Evolutionary conservation across 2,797 vertebrate species (phyloP).

Genomic region (Salarias fasciatus): DNA sequence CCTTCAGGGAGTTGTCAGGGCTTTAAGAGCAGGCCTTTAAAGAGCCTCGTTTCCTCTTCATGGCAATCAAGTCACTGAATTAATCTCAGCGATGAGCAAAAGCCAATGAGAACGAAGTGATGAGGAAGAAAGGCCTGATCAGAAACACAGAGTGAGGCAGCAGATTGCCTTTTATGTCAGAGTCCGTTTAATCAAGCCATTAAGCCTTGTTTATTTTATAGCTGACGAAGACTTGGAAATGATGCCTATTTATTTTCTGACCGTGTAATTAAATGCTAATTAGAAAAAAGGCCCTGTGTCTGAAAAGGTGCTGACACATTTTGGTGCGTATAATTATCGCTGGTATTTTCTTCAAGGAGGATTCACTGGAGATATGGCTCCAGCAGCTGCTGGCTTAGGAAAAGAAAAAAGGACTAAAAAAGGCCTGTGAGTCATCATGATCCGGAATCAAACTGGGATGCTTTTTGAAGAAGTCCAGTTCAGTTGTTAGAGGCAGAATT

Average conservation of each 20-base stretch:
- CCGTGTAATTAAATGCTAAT: slow-evolving; percentile 59
- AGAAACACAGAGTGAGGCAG: background rate
- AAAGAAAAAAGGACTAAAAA: background rate
- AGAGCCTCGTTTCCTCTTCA: too few species aligned
- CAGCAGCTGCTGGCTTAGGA: background rate
- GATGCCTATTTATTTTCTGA: slow-evolving; percentile 36
- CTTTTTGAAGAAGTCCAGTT: too few species aligned
- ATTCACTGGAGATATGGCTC: background rate
- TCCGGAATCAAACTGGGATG: too few species aligned
- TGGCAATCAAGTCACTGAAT: too few species aligned
- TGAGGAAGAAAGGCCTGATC: background rate
- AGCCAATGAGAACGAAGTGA: too few species aligned
- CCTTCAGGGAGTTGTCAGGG: too few species aligned
- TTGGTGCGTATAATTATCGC: slow-evolving; percentile 29
- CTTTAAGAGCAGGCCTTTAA: too few species aligned
- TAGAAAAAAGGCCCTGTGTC: slow-evolving; percentile 44
- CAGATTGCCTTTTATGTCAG: background rate
- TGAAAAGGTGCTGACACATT: slow-evolving; percentile 44
- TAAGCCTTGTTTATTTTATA: slow-evolving; percentile 35
- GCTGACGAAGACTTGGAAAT: slow-evolving; percentile 36
- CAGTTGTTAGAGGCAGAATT: too few species aligned
- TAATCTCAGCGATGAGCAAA: too few species aligned
- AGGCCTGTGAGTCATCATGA: too few species aligned
- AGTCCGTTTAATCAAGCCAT: slow-evolving; percentile 31
- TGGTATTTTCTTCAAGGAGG: background rate